phyloP scores from a whole-genome alignment of 1,140 invertebrate genomes.

The Dendrolimus punctatus region DNA sequence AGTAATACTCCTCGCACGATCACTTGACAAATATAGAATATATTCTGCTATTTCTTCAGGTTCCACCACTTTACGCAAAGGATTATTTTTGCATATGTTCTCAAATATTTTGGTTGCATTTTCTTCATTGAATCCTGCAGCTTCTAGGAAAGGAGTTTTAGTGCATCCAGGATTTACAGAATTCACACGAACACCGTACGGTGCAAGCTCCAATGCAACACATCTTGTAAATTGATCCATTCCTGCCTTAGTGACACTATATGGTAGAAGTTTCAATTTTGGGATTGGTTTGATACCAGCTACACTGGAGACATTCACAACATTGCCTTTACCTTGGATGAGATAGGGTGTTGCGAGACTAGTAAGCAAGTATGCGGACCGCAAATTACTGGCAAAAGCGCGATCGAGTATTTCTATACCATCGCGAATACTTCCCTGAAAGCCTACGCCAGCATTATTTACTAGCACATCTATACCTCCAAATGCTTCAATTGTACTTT shows the following conservation, averaged over 20 bases:
- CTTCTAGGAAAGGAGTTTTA: slow-evolving; percentile 77
- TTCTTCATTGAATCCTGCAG: slow-evolving; percentile 26
- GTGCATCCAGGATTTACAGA: slow-evolving; percentile 82
- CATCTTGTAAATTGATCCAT: slow-evolving; percentile 85
- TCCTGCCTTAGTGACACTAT: slow-evolving; percentile 85
- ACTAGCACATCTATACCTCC: slow-evolving; percentile 77
- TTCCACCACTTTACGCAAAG: slow-evolving; percentile 47
- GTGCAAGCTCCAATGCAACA: slow-evolving; percentile 76
- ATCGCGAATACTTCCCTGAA: slow-evolving; percentile 66
- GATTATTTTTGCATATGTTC: slow-evolving; percentile 18
- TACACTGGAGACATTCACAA: slow-evolving; percentile 87
- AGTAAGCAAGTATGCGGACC: slow-evolving; percentile 81
- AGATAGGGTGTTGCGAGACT: slow-evolving; percentile 82
- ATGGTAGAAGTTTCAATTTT: slow-evolving; percentile 73
- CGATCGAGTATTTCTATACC: slow-evolving; percentile 81
- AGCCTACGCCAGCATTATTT: slow-evolving; percentile 83
- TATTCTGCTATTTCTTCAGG: slow-evolving; percentile 82
- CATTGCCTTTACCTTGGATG: slow-evolving; percentile 79
- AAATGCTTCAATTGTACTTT: slow-evolving; percentile 72
- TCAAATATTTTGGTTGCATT: slow-evolving; percentile 21
- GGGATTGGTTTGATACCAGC: slow-evolving; percentile 78
- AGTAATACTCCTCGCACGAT: slow-evolving; percentile 86
- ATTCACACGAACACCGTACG: slow-evolving; percentile 81
- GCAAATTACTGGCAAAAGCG: slow-evolving; percentile 81
- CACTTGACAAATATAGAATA: slow-evolving; percentile 88